Evolutionary conservation across 2,797 vertebrate species (phyloP), one percentile per base, ranked within the genome.

Genomic region (Gobionotothen gibberifrons): DNA sequence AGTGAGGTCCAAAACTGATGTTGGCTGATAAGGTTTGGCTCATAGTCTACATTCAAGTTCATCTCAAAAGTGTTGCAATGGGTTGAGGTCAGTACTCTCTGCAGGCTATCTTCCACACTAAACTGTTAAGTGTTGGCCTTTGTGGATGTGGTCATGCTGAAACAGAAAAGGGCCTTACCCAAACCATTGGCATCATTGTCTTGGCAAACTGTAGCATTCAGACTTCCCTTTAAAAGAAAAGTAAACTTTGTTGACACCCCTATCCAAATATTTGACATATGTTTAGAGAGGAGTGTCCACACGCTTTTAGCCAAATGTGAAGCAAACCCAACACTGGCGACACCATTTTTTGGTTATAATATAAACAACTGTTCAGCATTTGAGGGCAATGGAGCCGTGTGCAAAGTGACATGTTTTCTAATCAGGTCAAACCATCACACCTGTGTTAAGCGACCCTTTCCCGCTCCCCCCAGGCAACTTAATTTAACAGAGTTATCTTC

Each of bases 381-480:
- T 52, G 6, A 21, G 1, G 1, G 1, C 8, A 16, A 21, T 7
- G 29, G 32, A 36, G 32, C 32, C 32, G 2, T 7, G 32, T 26
- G 42, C 43, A 55, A 14, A 1, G 40, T 17, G 9, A 2, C 21
- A 11, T 21, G 7, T 14, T 14, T 14, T 1, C 1, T 5, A 62
- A 54, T 13, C 22, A n/a, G 49, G 51, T 66, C 51, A 67, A 36
- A 49, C 14, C 15, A 66, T 48, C 58, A 69, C 65, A 69, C 39
- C 65, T 65, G 70, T 36, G 16, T 26, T 32, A 36, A 36, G 32
- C 32, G 32, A 36, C 32, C 32, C 32, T 7, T 2, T 36, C 26
- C 26, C 26, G 26, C 26, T 36, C 32, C 32, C 3, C 3, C 44
- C 15, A 29, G n/a, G 6, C 4, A 32, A 22, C 2, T 5, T 10